These are phyloP conservation scores for Tichodroma muraria DNA, from an alignment of 2,113 vertebrate species.

Conservation along the genomic window DNA sequence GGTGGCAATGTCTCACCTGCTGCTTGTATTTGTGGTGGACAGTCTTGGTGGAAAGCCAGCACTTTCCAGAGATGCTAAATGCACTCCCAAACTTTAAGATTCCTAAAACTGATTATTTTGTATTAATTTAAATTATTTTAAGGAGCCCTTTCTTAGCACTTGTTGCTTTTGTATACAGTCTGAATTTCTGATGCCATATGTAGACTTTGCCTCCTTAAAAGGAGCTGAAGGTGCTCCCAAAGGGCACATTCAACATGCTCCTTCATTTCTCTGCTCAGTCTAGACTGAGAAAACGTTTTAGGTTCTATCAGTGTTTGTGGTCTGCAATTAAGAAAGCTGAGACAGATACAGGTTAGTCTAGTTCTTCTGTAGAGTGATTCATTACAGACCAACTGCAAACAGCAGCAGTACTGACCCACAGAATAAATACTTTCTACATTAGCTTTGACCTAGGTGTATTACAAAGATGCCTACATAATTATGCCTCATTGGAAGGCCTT, in stretches of 20 bases:
- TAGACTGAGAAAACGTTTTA: slow-evolving; percentile 20
- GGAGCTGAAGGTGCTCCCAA: neutral
- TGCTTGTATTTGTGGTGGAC: neutral
- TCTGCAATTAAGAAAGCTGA: neutral
- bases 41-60: neutral
- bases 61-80: neutral
- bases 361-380: neutral
- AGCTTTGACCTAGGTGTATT: neutral
- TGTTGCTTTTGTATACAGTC: neutral
- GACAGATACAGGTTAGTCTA: neutral
- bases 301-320: neutral
- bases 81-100: neutral
- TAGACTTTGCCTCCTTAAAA: neutral
- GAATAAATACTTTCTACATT: slow-evolving; percentile 18
- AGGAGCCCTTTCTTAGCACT: neutral
- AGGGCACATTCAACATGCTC: neutral
- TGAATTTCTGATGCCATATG: neutral
- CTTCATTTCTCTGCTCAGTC: slow-evolving; percentile 4
- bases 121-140: neutral
- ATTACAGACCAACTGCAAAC: neutral
- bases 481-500: neutral
- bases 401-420: neutral
- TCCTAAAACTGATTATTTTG: neutral
- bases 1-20: neutral
- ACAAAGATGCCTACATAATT: neutral